phyloP scores from a whole-genome alignment of 2,797 vertebrate species.

The Macropus fuliginosus region DNA sequence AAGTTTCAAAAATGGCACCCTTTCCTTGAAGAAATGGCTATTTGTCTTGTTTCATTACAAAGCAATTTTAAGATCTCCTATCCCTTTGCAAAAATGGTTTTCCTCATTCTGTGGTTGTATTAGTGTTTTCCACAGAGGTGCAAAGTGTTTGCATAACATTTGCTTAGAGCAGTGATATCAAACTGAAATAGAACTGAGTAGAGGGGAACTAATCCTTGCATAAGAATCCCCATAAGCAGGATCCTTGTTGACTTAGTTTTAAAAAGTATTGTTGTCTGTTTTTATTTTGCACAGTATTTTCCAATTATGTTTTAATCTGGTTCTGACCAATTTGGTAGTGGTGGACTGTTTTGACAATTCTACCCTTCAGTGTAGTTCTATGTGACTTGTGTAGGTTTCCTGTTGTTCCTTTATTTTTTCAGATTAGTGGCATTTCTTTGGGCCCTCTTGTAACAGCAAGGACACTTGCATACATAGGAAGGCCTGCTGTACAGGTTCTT shows the following conservation, averaged over 20 bases:
- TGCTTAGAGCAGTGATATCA: not conserved
- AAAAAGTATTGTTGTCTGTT: not conserved
- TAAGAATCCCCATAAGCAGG: not conserved
- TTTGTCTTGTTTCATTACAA: slow-evolving; percentile 10
- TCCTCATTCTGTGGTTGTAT: not conserved
- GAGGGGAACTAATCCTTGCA: not conserved
- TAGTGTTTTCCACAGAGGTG: not conserved
- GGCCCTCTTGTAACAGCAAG: too few species aligned
- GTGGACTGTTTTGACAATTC: not conserved
- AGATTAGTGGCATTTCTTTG: not conserved
- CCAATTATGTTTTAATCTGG: not conserved
- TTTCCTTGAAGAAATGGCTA: slow-evolving; percentile 29
- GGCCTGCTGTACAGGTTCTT: too few species aligned
- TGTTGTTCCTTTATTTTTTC: not conserved
- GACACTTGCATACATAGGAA: too few species aligned
- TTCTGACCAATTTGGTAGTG: not conserved
- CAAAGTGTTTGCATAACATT: not conserved
- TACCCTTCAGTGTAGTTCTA: not conserved
- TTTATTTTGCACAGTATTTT: not conserved
- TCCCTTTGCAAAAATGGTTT: not conserved
- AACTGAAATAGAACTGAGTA: not conserved
- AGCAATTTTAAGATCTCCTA: not conserved
- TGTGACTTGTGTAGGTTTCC: not conserved
- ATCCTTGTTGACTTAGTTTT: not conserved
- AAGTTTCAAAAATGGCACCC: not conserved